Evolutionary conservation across 2,888 invertebrate species (phyloP), one percentile per base, ranked within the genome.

Genomic region (Elgonia sp.): DNA sequence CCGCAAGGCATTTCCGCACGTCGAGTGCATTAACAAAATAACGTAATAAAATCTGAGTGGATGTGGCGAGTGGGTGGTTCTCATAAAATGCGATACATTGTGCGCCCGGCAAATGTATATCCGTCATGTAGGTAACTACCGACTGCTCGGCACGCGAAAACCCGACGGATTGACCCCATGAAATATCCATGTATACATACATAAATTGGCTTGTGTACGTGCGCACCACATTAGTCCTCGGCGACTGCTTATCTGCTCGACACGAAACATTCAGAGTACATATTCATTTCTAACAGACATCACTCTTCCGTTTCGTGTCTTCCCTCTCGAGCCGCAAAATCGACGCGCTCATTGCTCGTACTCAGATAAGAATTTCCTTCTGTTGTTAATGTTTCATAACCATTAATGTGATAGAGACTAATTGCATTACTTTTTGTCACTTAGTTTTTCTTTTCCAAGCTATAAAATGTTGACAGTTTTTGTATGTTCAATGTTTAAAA

Each of bases 11-110:
- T 91, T 90, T 87, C 87, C 88, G 81, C 87, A 89, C 89, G 84
- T 83, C 86, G 91, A 92, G 92, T 94, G 93, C 93, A 94, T 94
- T 94, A 94, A 93, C 93, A 94, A 94, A 93, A 93, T 94, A 94
- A 93, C 92, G 93, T 93, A 92, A 93, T 94, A 94, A 94, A 94
- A 93, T 93, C 92, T 91, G 92, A 93, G 93, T 92, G 91, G 89
- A 62, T 53, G 20, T 29, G 83, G 46, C 16, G 55, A 72, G 70
- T 76, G 70, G 84, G 70, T 63, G 84, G 88, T 86, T 84, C 80
- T 93, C 93, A 91, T 93, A 94, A 94, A 94, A 91, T 89, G 91
- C 91, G 92, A 92, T 93, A 93, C 93, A 93, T 92, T 92, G 92
- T 92, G 91, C 90, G 86, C 63, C 67, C 79, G 89, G 82, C 82